These are phyloP conservation scores for Eucera pruinosa DNA, from an alignment of 2,888 invertebrate species.

Conservation along the genomic window DNA sequence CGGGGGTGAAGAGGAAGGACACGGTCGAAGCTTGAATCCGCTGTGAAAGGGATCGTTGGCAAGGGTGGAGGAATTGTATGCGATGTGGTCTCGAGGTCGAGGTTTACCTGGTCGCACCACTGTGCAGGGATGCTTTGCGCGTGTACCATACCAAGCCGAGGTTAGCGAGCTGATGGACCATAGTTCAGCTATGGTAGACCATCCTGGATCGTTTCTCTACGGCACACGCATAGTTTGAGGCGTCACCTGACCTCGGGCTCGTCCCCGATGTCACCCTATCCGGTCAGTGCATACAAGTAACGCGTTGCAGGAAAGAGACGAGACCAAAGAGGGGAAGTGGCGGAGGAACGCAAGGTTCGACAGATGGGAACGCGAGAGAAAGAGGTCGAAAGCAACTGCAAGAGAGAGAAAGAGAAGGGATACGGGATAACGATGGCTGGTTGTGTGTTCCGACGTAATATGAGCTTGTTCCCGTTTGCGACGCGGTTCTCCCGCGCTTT, in stretches of 20 bases:
- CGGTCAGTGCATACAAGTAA: conserved; percentile 4
- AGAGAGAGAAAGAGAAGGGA: conserved; percentile 34
- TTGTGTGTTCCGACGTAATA: conserved; percentile 80
- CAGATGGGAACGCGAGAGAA: conserved; percentile 16
- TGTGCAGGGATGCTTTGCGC: conserved; percentile 63
- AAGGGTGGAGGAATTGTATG: conserved; percentile 69
- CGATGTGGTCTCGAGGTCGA: conserved; percentile 71
- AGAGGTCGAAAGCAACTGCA: conserved; percentile 29
- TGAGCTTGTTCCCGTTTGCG: conserved; percentile 80
- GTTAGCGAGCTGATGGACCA: conserved; percentile 50
- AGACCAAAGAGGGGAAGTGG: not conserved
- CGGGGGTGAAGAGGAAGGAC: conserved; percentile 1
- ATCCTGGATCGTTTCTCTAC: conserved; percentile 50
- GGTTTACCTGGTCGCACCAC: conserved; percentile 69
- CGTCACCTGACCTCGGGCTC: conserved; percentile 49
- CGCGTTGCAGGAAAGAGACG: conserved; percentile 1
- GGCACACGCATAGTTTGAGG: conserved; percentile 57
- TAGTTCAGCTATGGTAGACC: conserved; percentile 48
- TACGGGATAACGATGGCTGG: conserved; percentile 27
- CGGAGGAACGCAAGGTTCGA: conserved; percentile 18
- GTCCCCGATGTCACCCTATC: conserved; percentile 35
- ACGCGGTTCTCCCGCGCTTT: conserved; percentile 78
- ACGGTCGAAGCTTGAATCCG: conserved; percentile 55
- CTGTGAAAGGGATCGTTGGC: conserved; percentile 49
- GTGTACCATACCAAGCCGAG: conserved; percentile 60